These are phyloP conservation scores for Nemopilema nomurai DNA, from an alignment of 30 jellyfish, hydroid and myxozoan species.

Conservation along the genomic window DNA sequence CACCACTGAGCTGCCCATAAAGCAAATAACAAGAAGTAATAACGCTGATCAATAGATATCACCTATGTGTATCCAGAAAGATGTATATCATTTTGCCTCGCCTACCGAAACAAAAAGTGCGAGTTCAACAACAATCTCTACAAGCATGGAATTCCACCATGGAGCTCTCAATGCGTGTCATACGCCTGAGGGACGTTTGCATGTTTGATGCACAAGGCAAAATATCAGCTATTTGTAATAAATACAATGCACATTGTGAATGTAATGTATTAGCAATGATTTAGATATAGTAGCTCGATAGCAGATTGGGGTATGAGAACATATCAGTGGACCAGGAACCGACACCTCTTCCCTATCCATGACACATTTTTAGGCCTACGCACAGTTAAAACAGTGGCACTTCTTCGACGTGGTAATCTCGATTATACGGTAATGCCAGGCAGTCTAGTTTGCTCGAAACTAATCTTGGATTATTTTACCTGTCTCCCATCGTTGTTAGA, in stretches of 20 bases:
- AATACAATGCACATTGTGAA: background rate
- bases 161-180: background rate
- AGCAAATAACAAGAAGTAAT: background rate
- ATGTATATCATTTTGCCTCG: background rate
- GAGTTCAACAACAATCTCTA: background rate
- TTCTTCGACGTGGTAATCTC: background rate
- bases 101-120: background rate
- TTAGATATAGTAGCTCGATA: too few species aligned
- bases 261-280: background rate
- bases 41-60: background rate
- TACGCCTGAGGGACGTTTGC: background rate
- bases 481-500: constrained; percentile 99
- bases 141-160: background rate
- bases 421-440: background rate
- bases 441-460: background rate
- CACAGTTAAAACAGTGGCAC: background rate
- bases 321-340: background rate
- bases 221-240: too few species aligned
- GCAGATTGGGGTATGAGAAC: too few species aligned
- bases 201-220: background rate
- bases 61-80: background rate
- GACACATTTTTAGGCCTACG: background rate
- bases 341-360: background rate
- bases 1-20: background rate
- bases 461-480: constrained; percentile 59